Evolutionary conservation across 1,140 invertebrate species (phyloP).

Genomic region (Caenorhabditis inopinata): DNA sequence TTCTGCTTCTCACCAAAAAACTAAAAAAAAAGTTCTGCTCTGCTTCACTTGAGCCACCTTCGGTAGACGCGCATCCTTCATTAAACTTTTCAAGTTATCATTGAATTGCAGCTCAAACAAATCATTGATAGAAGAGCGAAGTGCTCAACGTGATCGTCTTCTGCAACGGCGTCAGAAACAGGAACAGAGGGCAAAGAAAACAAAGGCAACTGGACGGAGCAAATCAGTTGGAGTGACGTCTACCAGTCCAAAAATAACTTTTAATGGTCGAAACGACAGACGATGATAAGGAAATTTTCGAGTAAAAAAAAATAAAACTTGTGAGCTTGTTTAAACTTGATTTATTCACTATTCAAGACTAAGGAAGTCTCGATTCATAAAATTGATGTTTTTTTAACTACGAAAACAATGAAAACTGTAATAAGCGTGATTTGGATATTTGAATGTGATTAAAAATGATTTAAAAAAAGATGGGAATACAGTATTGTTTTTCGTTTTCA

Average conservation of each 20-base stretch:
- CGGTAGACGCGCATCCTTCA: too few relatives aligned
- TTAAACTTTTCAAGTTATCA: too few relatives aligned
- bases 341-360: not conserved
- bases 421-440: not conserved
- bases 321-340: not conserved
- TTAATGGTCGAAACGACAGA: not conserved
- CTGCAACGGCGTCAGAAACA: conserved; percentile 41
- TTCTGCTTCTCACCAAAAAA: too few relatives aligned
- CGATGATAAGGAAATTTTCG: not conserved
- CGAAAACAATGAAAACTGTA: not conserved
- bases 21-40: too few relatives aligned
- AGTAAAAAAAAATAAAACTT: not conserved
- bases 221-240: conserved; percentile 19
- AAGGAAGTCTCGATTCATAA: too few relatives aligned
- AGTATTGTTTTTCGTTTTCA: not conserved
- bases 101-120: conserved; percentile 36
- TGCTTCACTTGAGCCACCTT: too few relatives aligned
- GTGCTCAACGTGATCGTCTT: conserved; percentile 50
- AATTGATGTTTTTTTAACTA: not conserved
- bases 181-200: conserved; percentile 1
- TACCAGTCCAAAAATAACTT: conserved; percentile 9
- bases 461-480: not conserved
- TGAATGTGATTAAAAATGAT: not conserved
- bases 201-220: not conserved
- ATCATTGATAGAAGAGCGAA: conserved; percentile 36